These are phyloP conservation scores for Otus sunia DNA, from an alignment of 2,113 vertebrate genomes.

Conservation along the genomic window DNA sequence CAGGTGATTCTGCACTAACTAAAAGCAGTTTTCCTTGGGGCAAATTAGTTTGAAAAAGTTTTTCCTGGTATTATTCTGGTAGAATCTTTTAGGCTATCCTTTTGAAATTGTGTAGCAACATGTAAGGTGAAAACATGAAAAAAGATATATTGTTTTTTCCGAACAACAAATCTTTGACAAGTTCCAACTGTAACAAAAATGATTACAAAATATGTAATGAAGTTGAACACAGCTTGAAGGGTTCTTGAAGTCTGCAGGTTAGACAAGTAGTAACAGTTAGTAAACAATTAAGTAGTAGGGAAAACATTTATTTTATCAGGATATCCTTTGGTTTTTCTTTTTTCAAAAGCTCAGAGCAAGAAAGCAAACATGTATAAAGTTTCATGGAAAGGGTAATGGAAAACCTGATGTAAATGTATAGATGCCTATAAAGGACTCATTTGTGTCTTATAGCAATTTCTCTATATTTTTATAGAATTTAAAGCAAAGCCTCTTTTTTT, in stretches of 20 bases:
- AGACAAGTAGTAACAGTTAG: not conserved
- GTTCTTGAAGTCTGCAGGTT: not conserved
- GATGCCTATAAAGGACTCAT: not conserved
- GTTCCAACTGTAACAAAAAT: not conserved
- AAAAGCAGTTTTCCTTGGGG: not conserved
- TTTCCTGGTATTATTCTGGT: not conserved
- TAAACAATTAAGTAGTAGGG: not conserved
- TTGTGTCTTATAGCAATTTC: not conserved
- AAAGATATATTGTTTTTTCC: not conserved
- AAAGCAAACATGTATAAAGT: not conserved
- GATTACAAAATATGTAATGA: not conserved
- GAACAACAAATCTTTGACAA: not conserved
- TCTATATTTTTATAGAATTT: not conserved
- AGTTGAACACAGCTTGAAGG: not conserved
- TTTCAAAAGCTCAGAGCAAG: not conserved
- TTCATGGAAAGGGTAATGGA: not conserved
- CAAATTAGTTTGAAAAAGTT: not conserved
- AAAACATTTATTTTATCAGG: not conserved
- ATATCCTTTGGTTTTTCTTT: not conserved
- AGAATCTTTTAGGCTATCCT: not conserved
- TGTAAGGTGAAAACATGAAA: not conserved
- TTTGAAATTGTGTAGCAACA: not conserved
- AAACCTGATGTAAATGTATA: not conserved
- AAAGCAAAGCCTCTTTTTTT: not conserved
- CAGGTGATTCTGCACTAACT: not conserved